Evolutionary conservation across 2,888 invertebrate genomes (phyloP).

Genomic region (Apodemia mormo): DNA sequence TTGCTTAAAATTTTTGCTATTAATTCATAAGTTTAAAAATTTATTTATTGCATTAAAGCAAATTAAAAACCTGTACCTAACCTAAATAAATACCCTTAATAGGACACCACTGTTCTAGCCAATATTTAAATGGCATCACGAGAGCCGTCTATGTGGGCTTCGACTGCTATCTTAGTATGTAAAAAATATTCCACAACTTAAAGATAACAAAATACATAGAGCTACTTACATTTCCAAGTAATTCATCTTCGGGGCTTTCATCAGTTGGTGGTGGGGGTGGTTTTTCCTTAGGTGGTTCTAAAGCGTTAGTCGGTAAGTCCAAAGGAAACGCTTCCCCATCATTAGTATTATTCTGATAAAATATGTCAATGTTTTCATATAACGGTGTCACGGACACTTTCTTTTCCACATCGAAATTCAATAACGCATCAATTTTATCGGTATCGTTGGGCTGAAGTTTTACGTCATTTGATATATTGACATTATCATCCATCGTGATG

Average conservation of each 20-base stretch:
- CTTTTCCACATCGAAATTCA: conserved; percentile 52
- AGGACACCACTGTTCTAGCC: too few relatives aligned
- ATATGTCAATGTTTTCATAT: conserved; percentile 84
- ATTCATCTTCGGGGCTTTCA: conserved; percentile 63
- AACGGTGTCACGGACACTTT: conserved; percentile 77
- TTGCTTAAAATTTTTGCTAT: too few relatives aligned
- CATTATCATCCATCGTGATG: conserved; percentile 62
- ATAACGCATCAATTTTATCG: conserved; percentile 45
- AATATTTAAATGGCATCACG: too few relatives aligned
- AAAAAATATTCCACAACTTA: background rate
- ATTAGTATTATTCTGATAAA: conserved; percentile 66
- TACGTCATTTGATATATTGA: conserved; percentile 31
- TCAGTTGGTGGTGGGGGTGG: conserved; percentile 91
- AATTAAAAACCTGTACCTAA: too few relatives aligned
- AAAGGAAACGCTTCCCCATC: conserved; percentile 72
- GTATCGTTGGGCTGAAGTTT: conserved; percentile 40
- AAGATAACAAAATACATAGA: background rate
- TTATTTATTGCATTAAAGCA: too few relatives aligned
- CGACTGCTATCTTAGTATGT: too few relatives aligned
- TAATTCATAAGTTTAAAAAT: too few relatives aligned
- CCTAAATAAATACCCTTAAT: too few relatives aligned
- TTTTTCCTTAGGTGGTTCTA: conserved; percentile 92
- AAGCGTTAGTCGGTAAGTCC: conserved; percentile 79
- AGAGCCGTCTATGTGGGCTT: too few relatives aligned
- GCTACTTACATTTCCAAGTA: conserved; percentile 72